Base-by-base conservation (phyloP, 2,888 invertebrate genomes). In the Conistra vaccinii region DNA sequence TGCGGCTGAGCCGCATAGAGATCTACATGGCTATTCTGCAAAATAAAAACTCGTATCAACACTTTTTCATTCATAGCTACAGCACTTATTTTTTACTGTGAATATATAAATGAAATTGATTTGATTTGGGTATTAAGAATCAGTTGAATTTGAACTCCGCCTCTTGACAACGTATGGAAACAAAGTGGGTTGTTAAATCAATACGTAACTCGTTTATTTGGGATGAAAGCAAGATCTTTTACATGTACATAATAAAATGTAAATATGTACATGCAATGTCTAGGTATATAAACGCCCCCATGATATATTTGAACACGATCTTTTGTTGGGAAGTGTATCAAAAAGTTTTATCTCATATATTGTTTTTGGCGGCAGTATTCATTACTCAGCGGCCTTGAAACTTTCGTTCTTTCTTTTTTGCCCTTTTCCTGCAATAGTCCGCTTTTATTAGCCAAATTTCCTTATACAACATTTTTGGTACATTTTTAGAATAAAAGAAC, bases 331-430 rank as follows among this genome's bases (percentile, higher is more conserved):
- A 73, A 81, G 67, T 85, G 67, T 81, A 81, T 86, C 78, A 78
- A 75, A 75, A 84, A 85, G 60, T 86, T 84, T 66, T 69, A 69
- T 76, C 71, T 76, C 35, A 68, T 79, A 69, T 84, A 77, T 84
- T 86, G 76, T 86, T 79, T 83, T 78, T 83, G 72, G 79, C 35
- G 61, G 72, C 72, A 74, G 76, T 77, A 73, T 84, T 84, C 81
- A 84, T 86, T 84, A 84, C 76, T 61, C 14, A 14, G 35, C n/a
- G 67, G 57, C 78, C 73, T 76, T 81, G 63, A 35, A 86, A 84
- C 65, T 86, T 85, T 74, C 12, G 39, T 62, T 23, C 20, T 63
- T 63, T 23, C n/a, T 63, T 63, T 61, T 61, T 68, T 62, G 60
- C 60, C 55, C n/a, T 73, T 69, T 65, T 39, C 65, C 68, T 70